A percentile compares a stretch with the other conserved stretches of the same genome.
These are phyloP conservation scores for Ophion obscuratus DNA, from an alignment of 2,888 invertebrate genomes.

Conservation along the genomic window DNA sequence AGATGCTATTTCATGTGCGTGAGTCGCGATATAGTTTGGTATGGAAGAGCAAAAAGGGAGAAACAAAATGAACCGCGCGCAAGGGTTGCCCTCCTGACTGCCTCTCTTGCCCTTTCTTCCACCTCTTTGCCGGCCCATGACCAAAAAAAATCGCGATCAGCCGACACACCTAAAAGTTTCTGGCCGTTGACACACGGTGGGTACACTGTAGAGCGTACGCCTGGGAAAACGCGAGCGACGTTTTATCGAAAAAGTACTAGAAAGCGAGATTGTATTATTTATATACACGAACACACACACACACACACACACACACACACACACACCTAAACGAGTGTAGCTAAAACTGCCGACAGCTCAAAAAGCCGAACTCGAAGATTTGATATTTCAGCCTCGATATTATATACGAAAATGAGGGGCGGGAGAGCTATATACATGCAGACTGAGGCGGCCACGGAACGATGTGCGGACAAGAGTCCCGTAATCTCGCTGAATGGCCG, in stretches of 20 bases:
- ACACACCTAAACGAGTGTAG: conserved; percentile 46
- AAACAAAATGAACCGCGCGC: conserved; percentile 12
- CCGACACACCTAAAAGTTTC: conserved; percentile 64
- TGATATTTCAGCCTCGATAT: conserved; percentile 63
- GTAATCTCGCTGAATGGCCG: conserved; percentile 79
- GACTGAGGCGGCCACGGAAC: conserved; percentile 48
- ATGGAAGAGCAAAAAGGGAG: conserved; percentile 4
- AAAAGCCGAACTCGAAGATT: conserved; percentile 31
- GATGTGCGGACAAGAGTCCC: conserved; percentile 68
- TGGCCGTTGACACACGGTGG: conserved; percentile 22
- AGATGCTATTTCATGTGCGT: conserved; percentile 54
- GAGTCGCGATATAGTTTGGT: conserved; percentile 29
- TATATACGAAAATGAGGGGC: conserved; percentile 33
- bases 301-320: background rate
- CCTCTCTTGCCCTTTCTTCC: background rate
- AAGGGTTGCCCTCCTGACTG: conserved; percentile 42
- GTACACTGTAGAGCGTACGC: background rate
- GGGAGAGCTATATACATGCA: conserved; percentile 21
- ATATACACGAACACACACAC: background rate
- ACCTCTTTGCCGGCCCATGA: background rate
- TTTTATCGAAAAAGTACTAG: conserved; percentile 14
- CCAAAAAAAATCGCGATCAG: conserved; percentile 24
- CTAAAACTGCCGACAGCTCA: conserved; percentile 49
- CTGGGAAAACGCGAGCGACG: conserved; percentile 32
- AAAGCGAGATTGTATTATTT: background rate